Evolutionary conservation across 1,140 invertebrate species (phyloP), one percentile per base, ranked within the genome.

Genomic region (Pollicipes pollicipes): DNA sequence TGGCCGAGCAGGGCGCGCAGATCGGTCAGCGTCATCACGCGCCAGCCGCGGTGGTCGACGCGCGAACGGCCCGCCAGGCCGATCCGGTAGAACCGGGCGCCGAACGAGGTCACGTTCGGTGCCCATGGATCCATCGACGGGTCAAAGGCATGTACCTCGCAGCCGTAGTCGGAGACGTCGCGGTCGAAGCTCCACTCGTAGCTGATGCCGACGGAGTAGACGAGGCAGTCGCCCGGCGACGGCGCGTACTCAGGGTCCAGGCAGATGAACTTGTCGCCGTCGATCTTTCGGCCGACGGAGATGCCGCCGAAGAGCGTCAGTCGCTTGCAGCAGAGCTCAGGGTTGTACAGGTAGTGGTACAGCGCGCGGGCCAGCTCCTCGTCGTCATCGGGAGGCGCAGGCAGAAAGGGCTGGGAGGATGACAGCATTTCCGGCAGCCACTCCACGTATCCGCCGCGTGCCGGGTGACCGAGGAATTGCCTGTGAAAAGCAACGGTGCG

Each of bases 101-200:
- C 28, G n/a, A 66, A 27, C 27, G 27, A 4, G 27, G 28, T 29
- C 28, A 6, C 64, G 17, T 21, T 10, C 10, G 10, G 64, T 8
- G 27, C 26, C 3, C 28, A 66, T n/a, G 2, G 3, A 1, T 21
- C 10, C 64, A 66, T 66, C 1, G 64, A 66, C 28, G 64, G 64
- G 64, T 74, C 72, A 27, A 73, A 73, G 16, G 58, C 24, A 30
- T 71, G 72, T 0, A 76, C 75, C 68, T 76, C 27, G 29, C 76
- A 76, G 0, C 76, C 75, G n/a, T 72, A 73, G 13, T 69, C 35
- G 4, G 30, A 72, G 58, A 76, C 72, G 10, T 71, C 72, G 13
- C 75, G 72, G 63, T 77, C 76, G 70, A 76, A 77, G 0, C 74
- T 75, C 76, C 76, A 77, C 24, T 77, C 76, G 67, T 76, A 71